Percentiles rank a stretch among this genome's conserved stretches.
Conservation (phyloP, 64 coral and sea anemone genomes). For the Montipora cactus region DNA sequence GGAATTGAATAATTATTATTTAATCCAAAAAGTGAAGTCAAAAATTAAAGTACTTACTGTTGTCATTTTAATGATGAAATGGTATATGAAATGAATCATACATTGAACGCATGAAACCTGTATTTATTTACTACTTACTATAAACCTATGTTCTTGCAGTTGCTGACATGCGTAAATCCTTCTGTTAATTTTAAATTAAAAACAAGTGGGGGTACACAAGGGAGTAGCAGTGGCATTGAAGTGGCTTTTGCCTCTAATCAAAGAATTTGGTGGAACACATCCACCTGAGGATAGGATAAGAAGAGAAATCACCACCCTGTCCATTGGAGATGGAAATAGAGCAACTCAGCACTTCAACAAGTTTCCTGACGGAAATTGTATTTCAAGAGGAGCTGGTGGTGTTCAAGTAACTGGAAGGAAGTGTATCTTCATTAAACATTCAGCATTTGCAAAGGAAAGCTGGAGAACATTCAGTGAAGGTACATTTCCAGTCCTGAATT, state of each 20-base stretch:
- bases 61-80: neutral
- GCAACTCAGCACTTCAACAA: constrained; percentile 9
- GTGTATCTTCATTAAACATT: neutral
- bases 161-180: constrained; percentile 35
- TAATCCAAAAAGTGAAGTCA: too few species aligned
- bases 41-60: neutral
- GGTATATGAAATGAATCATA: too few species aligned
- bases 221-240: constrained; percentile 17
- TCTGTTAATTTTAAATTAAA: neutral
- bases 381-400: neutral
- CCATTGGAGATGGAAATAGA: neutral
- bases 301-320: neutral
- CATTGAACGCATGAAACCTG: neutral
- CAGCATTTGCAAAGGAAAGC: neutral
- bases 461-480: neutral
- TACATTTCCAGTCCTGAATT: neutral
- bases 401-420: neutral
- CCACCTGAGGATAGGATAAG: constrained; percentile 2
- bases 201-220: neutral
- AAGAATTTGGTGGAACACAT: neutral
- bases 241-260: neutral
- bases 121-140: neutral
- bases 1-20: too few species aligned
- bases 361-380: neutral
- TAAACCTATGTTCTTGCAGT: neutral